These are phyloP conservation scores for Alligator mississippiensis DNA, from an alignment of 2,113 vertebrate genomes.

Conservation along the genomic window DNA sequence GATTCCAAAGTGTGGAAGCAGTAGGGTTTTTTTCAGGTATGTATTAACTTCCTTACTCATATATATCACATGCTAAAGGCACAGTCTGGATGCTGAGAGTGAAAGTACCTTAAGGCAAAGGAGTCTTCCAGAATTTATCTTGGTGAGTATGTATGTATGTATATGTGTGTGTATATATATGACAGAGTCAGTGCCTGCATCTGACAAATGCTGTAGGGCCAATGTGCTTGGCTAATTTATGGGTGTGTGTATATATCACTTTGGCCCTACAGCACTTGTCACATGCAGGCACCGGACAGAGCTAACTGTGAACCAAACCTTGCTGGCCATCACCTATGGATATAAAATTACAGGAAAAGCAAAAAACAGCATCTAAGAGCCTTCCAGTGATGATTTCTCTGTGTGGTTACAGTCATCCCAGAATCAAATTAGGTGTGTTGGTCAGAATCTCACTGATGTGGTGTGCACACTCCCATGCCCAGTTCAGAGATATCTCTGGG, in stretches of 20 bases:
- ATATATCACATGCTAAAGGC: not conserved
- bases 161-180: too few species aligned
- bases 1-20: accelerated
- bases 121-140: not conserved
- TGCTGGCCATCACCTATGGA: accelerated
- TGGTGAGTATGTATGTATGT: not conserved
- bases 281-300: not conserved
- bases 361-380: not conserved
- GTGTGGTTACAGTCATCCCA: accelerated
- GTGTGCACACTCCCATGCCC: accelerated
- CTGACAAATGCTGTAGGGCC: too few species aligned
- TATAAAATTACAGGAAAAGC: not conserved
- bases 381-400: not conserved
- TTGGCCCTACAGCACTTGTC: not conserved
- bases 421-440: not conserved
- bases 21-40: not conserved
- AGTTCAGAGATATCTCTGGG: accelerated
- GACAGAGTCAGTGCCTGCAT: too few species aligned
- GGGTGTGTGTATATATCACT: not conserved
- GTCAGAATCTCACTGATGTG: not conserved
- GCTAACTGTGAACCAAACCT: not conserved
- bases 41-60: too few species aligned
- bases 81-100: not conserved
- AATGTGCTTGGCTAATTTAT: too few species aligned
- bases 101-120: not conserved